Base-by-base conservation (phyloP, 1,140 invertebrate genomes). In the Drosophila ananassae region DNA sequence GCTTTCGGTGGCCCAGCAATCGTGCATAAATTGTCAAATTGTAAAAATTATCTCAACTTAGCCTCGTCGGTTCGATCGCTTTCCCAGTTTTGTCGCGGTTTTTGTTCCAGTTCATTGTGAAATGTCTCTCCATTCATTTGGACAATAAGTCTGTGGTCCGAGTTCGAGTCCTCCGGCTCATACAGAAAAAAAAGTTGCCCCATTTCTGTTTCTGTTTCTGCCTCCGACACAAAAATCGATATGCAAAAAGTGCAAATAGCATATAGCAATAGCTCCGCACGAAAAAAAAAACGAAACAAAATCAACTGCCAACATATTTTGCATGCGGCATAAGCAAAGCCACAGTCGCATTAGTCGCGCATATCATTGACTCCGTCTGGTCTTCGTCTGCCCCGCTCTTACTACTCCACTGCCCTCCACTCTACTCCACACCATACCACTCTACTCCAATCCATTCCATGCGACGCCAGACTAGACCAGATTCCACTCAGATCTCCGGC, bases 11-110 rank as follows among this genome's bases (percentile, higher is more conserved):
- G 41, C 41, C 21, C 73, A 68, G 60, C 77, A 80, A 87, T 85
- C 82, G 82, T 85, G 82, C 82, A 89, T 89, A 89, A 85, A 85
- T 85, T 85, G 78, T 85, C 82, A 85, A 85, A 85, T 85, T 89
- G 82, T 89, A 87, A 85, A 85, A 85, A 85, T 85, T 87, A 85
- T 85, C 82, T 85, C 71, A 89, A 79, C 78, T 85, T 82, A 87
- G 74, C 75, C 73, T 87, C 57, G 77, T 69, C 64, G 50, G 61
- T 39, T 71, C 58, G 51, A 58, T 68, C 51, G 53, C 55, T 57
- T 53, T 50, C 55, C 22, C 24, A 5, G 8, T 39, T 24, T 24
- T 34, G 5, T 39, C n/a, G 37, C 24, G 13, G 34, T 69, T 58
- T 71, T 58, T 51, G 34, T 62, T 60, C 21, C 55, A 48, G 62